Evolutionary conservation across 64 coral and sea anemone species (phyloP).

Genomic region (Acropora tenuis): DNA sequence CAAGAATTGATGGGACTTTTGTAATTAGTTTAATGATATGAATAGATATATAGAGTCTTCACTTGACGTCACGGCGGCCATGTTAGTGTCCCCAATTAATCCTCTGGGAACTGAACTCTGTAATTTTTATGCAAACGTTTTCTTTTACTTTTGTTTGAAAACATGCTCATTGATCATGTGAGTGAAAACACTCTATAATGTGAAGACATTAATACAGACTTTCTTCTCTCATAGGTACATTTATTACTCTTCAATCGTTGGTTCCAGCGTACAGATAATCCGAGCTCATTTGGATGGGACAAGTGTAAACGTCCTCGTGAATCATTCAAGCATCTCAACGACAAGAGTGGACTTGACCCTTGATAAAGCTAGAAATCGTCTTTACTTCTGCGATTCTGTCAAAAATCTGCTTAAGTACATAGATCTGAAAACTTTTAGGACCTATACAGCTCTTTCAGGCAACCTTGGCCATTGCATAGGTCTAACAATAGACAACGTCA

Average conservation of each 20-base stretch:
- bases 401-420: slow-evolving; percentile 10
- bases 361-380: not conserved
- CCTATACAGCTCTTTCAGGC: slow-evolving; percentile 9
- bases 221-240: slow-evolving; percentile 32
- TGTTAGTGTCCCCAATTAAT: no score
- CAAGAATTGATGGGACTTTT: no score
- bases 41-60: no score
- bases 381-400: slow-evolving; percentile 7
- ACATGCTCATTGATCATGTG: no score
- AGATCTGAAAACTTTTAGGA: not conserved
- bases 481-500: not conserved
- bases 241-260: slow-evolving; percentile 24
- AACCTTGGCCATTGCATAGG: slow-evolving; percentile 8
- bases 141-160: no score
- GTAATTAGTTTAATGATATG: no score
- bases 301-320: not conserved
- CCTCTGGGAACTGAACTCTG: no score
- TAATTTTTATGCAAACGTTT: no score
- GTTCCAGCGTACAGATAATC: not conserved
- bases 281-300: slow-evolving; percentile 46
- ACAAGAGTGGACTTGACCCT: not conserved
- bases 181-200: no score
- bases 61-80: no score
- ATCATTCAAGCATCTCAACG: not conserved
- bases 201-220: not conserved